phyloP scores from a whole-genome alignment of 2,113 vertebrate genomes.

The Oceanodroma tethys region DNA sequence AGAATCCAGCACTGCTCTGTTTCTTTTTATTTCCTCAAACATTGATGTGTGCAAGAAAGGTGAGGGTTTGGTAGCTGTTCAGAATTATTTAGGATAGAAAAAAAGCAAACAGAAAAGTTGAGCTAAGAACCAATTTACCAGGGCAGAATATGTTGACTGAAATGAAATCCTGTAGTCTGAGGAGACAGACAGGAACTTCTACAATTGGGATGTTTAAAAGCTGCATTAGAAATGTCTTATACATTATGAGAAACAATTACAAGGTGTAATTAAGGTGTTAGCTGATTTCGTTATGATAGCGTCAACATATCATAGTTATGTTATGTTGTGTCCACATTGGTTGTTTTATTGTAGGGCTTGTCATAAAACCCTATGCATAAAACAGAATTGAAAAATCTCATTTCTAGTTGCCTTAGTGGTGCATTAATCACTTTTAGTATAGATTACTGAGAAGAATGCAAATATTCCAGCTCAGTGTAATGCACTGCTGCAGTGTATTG shows the following conservation, averaged over 20 bases:
- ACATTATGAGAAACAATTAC: neutral
- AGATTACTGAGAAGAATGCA: neutral
- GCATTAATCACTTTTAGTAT: neutral
- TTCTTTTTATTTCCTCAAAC: neutral
- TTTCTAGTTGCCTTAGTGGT: neutral
- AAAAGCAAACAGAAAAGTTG: neutral
- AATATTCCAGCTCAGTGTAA: neutral
- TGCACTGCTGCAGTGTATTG: neutral
- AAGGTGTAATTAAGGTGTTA: constrained; percentile 3
- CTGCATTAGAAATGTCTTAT: neutral
- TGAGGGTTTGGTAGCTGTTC: neutral
- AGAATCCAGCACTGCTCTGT: neutral
- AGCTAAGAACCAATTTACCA: neutral
- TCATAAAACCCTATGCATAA: neutral
- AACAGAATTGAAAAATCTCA: neutral
- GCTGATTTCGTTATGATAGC: neutral
- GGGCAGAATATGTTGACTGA: neutral
- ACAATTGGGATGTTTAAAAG: neutral
- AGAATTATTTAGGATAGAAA: neutral
- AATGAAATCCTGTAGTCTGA: neutral
- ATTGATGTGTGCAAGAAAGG: neutral
- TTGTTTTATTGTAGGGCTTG: neutral
- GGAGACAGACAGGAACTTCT: neutral
- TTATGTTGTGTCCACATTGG: neutral
- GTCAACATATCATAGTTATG: too few relatives aligned